phyloP scores from a whole-genome alignment of 2,113 vertebrate genomes.

The Oreotragus oreotragus region DNA sequence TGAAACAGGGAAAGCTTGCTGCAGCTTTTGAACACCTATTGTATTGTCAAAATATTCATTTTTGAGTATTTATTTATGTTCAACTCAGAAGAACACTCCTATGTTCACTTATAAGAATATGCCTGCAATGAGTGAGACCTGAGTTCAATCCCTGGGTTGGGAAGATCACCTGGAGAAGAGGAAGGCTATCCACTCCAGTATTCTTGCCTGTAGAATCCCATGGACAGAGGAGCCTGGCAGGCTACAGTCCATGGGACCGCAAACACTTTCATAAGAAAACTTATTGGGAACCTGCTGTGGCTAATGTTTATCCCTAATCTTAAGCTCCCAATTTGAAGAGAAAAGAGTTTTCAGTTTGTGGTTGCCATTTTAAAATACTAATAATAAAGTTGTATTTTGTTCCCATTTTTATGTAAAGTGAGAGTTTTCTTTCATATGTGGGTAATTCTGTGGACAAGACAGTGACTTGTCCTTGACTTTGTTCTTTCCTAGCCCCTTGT shows the following conservation, averaged over 20 bases:
- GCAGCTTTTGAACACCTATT: not conserved
- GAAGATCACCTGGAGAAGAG: not conserved
- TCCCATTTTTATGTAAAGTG: slow-evolving; percentile 17
- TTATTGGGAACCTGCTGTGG: not conserved
- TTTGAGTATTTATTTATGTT: slow-evolving; percentile 7
- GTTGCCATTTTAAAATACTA: not conserved
- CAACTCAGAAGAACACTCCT: not conserved
- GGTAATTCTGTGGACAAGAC: not conserved
- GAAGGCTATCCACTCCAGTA: not conserved
- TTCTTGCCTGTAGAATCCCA: not conserved
- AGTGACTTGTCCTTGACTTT: slow-evolving; percentile 12
- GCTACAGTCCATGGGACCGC: accelerated
- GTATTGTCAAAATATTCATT: not conserved
- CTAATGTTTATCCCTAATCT: not conserved
- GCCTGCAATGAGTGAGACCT: not conserved
- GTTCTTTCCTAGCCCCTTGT: slow-evolving; percentile 88
- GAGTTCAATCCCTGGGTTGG: not conserved
- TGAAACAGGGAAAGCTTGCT: not conserved
- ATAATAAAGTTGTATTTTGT: not conserved
- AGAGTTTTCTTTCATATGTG: not conserved
- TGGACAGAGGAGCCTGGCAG: not conserved
- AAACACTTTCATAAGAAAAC: not conserved
- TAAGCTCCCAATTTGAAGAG: not conserved
- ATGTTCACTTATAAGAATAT: not conserved
- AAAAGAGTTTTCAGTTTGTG: not conserved